Evolutionary conservation across 2,113 vertebrate species (phyloP).

Genomic region (Glaucidium brasilianum): DNA sequence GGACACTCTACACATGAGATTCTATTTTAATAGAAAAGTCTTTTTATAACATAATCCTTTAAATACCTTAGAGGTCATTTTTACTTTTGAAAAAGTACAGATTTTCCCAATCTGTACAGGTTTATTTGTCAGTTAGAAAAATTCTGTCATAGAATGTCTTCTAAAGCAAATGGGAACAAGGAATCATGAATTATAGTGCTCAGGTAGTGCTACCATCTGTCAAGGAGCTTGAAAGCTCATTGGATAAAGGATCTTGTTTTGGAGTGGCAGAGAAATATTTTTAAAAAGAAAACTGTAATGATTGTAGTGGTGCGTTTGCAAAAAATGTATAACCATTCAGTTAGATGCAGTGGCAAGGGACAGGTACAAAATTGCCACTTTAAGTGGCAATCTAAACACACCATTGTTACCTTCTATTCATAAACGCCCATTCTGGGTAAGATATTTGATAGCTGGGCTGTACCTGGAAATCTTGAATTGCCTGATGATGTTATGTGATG

Average conservation of each 20-base stretch:
- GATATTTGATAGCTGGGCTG: neutral
- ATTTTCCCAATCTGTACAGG: neutral
- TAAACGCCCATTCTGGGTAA: neutral
- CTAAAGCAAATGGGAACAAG: neutral
- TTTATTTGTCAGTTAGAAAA: neutral
- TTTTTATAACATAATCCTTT: slow-evolving; percentile 66
- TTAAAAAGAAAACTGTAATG: neutral
- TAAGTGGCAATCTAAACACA: neutral
- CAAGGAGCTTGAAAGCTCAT: neutral
- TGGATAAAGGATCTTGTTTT: neutral
- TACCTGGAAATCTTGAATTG: neutral
- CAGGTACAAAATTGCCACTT: neutral
- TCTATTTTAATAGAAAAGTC: slow-evolving; percentile 63
- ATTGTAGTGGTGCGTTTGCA: neutral
- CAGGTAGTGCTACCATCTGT: neutral
- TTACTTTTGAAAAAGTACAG: slow-evolving; percentile 55
- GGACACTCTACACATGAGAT: slow-evolving; percentile 67
- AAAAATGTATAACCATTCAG: neutral
- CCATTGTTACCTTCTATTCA: neutral
- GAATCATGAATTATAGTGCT: neutral
- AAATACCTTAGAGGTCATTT: slow-evolving; percentile 68
- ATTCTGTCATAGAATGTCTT: neutral
- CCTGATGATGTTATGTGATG: neutral
- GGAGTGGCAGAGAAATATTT: neutral
- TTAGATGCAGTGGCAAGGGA: neutral